These are phyloP conservation scores for Neocloeon triangulifer DNA, from an alignment of 1,140 invertebrate species.

Conservation along the genomic window DNA sequence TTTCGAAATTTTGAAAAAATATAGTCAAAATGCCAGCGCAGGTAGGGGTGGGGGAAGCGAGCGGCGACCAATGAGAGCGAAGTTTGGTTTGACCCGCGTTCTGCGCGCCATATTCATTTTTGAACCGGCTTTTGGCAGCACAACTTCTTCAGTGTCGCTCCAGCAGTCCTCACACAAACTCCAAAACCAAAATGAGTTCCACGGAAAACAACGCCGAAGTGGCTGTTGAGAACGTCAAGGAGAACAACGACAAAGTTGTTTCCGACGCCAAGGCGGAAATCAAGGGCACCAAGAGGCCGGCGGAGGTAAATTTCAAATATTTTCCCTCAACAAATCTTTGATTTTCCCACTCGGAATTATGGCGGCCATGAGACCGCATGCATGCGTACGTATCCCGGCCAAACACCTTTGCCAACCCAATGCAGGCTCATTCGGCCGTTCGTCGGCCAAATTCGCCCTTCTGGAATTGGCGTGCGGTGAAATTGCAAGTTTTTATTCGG, in stretches of 20 bases:
- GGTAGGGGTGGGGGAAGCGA: not conserved
- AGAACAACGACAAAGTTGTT: slow-evolving; percentile 40
- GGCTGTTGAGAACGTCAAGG: slow-evolving; percentile 52
- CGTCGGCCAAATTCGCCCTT: too few species aligned
- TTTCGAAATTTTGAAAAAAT: too few species aligned
- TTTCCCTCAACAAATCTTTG: too few species aligned
- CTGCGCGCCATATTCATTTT: slow-evolving; percentile 64
- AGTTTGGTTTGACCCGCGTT: too few species aligned
- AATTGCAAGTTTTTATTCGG: not conserved
- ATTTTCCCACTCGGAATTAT: too few species aligned
- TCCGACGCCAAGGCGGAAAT: slow-evolving; percentile 52
- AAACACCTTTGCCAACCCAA: too few species aligned
- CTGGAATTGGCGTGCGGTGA: slow-evolving; percentile 6
- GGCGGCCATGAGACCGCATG: too few species aligned
- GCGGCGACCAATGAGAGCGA: too few species aligned
- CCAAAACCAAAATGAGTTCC: slow-evolving; percentile 43
- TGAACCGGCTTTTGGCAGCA: slow-evolving; percentile 48
- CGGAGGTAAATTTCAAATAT: slow-evolving; percentile 67
- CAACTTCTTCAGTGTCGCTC: slow-evolving; percentile 14
- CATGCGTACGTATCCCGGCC: too few species aligned
- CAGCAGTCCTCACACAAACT: slow-evolving; percentile 9
- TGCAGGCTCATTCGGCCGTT: too few species aligned
- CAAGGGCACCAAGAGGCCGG: slow-evolving; percentile 67
- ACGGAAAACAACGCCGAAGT: slow-evolving; percentile 63
- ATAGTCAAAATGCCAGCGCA: too few species aligned